Base-by-base conservation (phyloP, 2,888 invertebrate species). In the Nephrotoma flavescens region DNA sequence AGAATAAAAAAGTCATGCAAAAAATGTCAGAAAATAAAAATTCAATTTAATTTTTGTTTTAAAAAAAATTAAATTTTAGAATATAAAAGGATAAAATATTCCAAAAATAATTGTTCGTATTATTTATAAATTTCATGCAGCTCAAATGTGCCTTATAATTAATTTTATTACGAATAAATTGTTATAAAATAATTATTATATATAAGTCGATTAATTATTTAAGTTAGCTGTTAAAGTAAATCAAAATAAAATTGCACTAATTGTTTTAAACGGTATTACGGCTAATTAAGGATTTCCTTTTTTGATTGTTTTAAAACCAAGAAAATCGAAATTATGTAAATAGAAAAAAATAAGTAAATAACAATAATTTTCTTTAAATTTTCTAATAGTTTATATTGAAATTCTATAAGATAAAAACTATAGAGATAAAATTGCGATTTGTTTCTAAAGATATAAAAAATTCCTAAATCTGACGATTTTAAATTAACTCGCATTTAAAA, bases 71-170 rank as follows among this genome's bases (percentile, higher is more conserved):
- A 4, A 71, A 71, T 71, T 71, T 71, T 71, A 52, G 15, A 52
- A 15, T 52, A 52, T 52, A 52, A 52, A 71, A 71, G 71, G 71
- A 71, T 31, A 71, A 71, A 71, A 71, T 31, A 71, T 71, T 71
- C 31, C 42, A 84, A 84, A 83, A 84, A 84, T 84, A 42, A 42
- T 42, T 84, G 41, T 84, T 84, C n/a, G 42, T 84, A 84, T 84
- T 85, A 44, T 85, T 85, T 44, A 15, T 85, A 15, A 44, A 44
- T 85, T 85, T 57, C 87, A 85, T 87, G 87, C 87, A 87, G 57
- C 85, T 87, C 85, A 85, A 87, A 87, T 52, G 87, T 87, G 87
- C 87, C 31, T 86, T 86, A 41, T 44, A 71, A 42, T 42, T 42
- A 44, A 7, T 86, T 86, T 57, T 86, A 41, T 31, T 47, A 42